Base-by-base conservation (phyloP, 2,888 invertebrate species). In the Malthinus seriepunctatus region DNA sequence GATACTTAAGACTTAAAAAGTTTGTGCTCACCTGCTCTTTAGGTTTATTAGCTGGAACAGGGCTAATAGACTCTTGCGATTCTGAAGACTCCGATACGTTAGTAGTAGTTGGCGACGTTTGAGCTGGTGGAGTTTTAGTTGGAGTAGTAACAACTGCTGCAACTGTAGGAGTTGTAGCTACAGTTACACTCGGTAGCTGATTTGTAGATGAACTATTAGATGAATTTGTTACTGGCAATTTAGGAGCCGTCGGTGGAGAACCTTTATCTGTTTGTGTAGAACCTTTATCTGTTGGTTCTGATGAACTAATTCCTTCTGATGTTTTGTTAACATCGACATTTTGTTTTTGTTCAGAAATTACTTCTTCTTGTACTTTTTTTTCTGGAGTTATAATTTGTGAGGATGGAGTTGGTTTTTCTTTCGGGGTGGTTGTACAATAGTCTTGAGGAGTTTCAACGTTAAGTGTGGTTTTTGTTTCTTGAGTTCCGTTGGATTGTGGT, bases 401-500 rank as follows among this genome's bases (percentile, higher is more conserved):
- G 46, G 50, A 31, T 35, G 60, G 49, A 6, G 45, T 48, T 34
- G 61, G 39, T 58, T 63, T 58, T 15, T 66, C 54, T 44, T 60
- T 60, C 14, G 55, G 49, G 14, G 39, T 60, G 8, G 64, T 51
- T 45, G 67, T 54, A 31, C 71, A 63, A 60, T 73, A 72, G 55
- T 71, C 74, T 60, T 70, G 72, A 51, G 69, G 65, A n/a, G 49
- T 23, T 45, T 67, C 64, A 7, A 61, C 14, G 60, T 66, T 63
- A 37, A 47, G 47, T 42, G 68, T 64, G 11, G 66, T 52, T 57
- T 70, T 71, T 8, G 60, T 63, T 55, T 75, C 74, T 2, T 70
- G 62, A 3, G 75, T 76, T 32, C 77, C 77, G 58, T 77, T 77
- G 10, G 75, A 73, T 48, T 77, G 77, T 4, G 71, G 69, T 56